Evolutionary conservation across 2,113 vertebrate genomes (phyloP).

Genomic region (Rhombomys opimus): DNA sequence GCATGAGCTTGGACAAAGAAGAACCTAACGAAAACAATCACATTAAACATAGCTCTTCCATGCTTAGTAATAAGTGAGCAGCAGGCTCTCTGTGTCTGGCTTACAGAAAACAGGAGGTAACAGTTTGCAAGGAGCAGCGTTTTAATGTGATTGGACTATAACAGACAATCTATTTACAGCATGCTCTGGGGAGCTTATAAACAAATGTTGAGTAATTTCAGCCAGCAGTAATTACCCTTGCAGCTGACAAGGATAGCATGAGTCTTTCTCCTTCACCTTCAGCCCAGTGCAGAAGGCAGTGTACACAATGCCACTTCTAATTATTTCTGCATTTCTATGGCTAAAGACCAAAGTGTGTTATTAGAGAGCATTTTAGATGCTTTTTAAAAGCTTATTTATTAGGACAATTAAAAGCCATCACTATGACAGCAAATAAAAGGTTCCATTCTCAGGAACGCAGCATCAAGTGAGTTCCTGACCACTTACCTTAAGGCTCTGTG

Average conservation of each 20-base stretch:
- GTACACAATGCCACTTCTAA: constrained; percentile 94
- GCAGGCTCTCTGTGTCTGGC: constrained; percentile 92
- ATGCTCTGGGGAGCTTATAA: constrained; percentile 99
- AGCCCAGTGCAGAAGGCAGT: constrained; percentile 96
- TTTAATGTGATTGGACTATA: constrained; percentile 99
- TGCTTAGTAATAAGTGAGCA: constrained; percentile 96
- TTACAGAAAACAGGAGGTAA: constrained; percentile 97
- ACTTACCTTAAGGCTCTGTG: constrained; percentile 81
- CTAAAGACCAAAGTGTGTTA: constrained; percentile 95
- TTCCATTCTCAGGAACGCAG: constrained; percentile 82
- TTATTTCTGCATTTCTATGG: constrained; percentile 95
- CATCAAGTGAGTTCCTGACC: constrained; percentile 84
- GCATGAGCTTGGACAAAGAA: constrained; percentile 92
- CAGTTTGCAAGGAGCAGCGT: constrained; percentile 93
- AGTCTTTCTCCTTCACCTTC: constrained; percentile 99
- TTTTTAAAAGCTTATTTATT: constrained; percentile 91
- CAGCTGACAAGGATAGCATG: constrained; percentile 99
- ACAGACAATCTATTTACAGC: constrained; percentile 99
- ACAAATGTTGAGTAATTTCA: constrained; percentile 99
- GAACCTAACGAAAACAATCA: constrained; percentile 97
- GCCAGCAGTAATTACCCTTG: constrained; percentile 99
- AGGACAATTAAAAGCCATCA: constrained; percentile 92
- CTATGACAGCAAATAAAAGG: constrained; percentile 90
- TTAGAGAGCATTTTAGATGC: constrained; percentile 92
- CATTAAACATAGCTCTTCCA: constrained; percentile 96